phyloP scores from a whole-genome alignment of 2,113 vertebrate genomes.

The Tachuris rubrigastra region DNA sequence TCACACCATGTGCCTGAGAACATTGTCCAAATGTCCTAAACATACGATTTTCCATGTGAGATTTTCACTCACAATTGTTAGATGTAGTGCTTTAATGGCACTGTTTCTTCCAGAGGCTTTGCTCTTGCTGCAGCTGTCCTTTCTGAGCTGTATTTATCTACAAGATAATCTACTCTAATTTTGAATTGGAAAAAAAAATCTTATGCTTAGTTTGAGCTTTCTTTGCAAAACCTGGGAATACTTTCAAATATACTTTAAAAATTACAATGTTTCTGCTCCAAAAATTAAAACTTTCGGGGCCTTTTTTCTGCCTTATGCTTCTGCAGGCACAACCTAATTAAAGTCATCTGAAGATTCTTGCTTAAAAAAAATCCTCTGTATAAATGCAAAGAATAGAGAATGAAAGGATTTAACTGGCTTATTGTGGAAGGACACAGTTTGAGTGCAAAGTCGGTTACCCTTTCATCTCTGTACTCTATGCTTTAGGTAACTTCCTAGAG shows the following conservation, averaged over 20 bases:
- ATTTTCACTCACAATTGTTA: not conserved
- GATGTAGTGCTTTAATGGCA: not conserved
- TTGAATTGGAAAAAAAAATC: not conserved
- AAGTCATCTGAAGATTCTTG: constrained; percentile 22
- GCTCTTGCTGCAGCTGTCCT: not conserved
- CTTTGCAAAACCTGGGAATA: not conserved
- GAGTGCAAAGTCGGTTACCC: not conserved
- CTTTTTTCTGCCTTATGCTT: constrained; percentile 10
- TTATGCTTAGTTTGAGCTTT: not conserved
- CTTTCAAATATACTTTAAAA: not conserved
- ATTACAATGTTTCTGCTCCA: not conserved
- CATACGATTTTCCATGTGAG: not conserved
- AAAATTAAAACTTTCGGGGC: not conserved
- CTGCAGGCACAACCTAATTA: constrained; percentile 39
- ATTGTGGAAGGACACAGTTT: not conserved
- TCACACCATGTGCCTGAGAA: not conserved
- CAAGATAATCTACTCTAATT: not conserved
- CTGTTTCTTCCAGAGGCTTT: not conserved
- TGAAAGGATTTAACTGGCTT: constrained; percentile 32
- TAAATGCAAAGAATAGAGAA: constrained; percentile 33
- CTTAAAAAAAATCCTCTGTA: not conserved
- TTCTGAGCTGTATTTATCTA: not conserved
- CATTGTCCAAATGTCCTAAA: not conserved
- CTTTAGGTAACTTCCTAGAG: not conserved
- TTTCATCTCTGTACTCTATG: not conserved